These are phyloP conservation scores for Tupaia chinensis DNA, from an alignment of 2,113 vertebrate genomes.

Conservation along the genomic window DNA sequence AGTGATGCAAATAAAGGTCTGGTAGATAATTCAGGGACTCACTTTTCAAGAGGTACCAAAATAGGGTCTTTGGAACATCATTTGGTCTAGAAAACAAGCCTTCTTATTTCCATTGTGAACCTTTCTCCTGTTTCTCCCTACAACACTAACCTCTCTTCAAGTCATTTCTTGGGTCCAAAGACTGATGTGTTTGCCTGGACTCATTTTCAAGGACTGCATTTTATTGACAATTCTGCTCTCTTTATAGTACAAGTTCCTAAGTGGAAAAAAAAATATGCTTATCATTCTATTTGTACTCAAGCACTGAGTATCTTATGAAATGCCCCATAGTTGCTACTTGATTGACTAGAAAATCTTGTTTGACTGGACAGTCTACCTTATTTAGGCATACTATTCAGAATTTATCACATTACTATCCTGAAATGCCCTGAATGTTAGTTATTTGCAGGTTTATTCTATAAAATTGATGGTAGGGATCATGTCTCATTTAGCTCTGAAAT, in stretches of 20 bases:
- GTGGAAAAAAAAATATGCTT: neutral
- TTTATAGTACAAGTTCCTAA: neutral
- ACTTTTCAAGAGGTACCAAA: neutral
- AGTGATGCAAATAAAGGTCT: neutral
- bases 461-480: neutral
- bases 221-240: neutral
- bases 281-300: constrained; percentile 31
- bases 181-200: neutral
- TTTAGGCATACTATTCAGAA: neutral
- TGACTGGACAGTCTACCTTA: neutral
- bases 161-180: neutral
- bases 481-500: neutral
- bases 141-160: neutral
- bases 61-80: neutral
- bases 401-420: neutral
- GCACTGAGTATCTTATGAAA: neutral
- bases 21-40: neutral
- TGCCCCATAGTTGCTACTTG: neutral
- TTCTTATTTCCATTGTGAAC: neutral
- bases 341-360: neutral
- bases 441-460: neutral
- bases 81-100: neutral
- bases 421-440: neutral
- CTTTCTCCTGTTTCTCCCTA: neutral
- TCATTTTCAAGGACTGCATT: neutral